Percentiles rank a stretch among this genome's conserved stretches.
phyloP scores from a whole-genome alignment of 2,113 vertebrate species.

The Pseudorhombus dupliciocellatus region DNA sequence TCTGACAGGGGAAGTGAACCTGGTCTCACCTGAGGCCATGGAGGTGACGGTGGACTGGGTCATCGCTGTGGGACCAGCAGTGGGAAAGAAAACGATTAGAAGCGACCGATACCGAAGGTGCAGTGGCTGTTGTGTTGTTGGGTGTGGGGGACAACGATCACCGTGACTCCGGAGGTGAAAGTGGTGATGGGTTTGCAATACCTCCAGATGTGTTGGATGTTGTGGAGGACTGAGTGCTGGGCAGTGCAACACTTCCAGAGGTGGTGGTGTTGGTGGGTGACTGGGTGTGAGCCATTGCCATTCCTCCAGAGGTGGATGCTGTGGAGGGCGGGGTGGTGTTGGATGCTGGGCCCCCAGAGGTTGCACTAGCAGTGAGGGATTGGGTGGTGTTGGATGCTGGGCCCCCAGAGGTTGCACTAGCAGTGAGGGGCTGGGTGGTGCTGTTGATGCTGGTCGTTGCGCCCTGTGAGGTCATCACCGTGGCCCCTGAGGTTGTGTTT shows the following conservation, averaged over 20 bases:
- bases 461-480: neutral
- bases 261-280: neutral
- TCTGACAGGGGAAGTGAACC: neutral
- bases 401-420: neutral
- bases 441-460: neutral
- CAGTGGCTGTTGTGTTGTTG: constrained; percentile 14
- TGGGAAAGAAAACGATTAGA: constrained; percentile 2
- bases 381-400: neutral
- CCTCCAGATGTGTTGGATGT: neutral
- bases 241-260: neutral
- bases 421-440: neutral
- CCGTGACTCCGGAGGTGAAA: neutral
- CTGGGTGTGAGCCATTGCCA: neutral
- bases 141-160: neutral
- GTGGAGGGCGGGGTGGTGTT: neutral
- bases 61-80: neutral
- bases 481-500: rapidly evolving
- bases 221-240: neutral
- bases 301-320: neutral
- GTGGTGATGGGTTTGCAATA: neutral
- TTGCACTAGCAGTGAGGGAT: neutral
- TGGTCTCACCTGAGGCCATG: neutral
- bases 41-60: neutral
- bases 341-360: neutral
- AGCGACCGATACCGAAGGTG: neutral